Base-by-base conservation (phyloP, 2,797 vertebrate species). In the Erithacus rubecula region DNA sequence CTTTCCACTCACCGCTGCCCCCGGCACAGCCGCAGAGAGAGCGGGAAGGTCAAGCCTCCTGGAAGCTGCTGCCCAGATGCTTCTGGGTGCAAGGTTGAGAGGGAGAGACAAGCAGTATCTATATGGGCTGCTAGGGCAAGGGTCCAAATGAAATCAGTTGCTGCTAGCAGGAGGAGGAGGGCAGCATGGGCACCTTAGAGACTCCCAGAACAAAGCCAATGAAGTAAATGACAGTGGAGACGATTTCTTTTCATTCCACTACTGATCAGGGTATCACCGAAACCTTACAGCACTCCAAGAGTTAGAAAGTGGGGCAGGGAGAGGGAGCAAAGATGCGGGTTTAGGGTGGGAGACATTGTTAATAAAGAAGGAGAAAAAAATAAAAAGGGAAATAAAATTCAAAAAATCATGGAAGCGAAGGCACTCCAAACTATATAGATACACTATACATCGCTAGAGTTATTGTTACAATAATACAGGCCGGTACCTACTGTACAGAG, bases 401-500 rank as follows among this genome's bases (percentile, higher is more conserved):
- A 98, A 98, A 97, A 97, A 97, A 98, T 98, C 98, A 99, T 98
- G 98, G 99, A 99, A 99, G 99, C 99, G 98, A 99, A 99, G 99
- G 99, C 99, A 99, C 99, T 99, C 99, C 99, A 99, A 99, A 99
- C 99, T 99, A 99, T 99, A 99, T 99, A 99, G 98, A 99, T 99
- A 99, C 99, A 99, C 99, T 99, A 99, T 99, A 99, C 99, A 99
- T 99, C 98, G 99, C 99, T 99, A 99, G 97, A 98, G 98, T 98
- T 99, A 98, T 99, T 98, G 98, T 99, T 99, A 99, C 99, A 99
- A 98, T 99, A 99, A 99, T 98, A 99, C 98, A 98, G 98, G 98
- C 98, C 98, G 97, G 98, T 98, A 99, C 98, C 99, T 99, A 99
- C 98, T 99, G 99, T 99, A 99, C 99, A 99, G 98, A 99, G 98